phyloP scores from a whole-genome alignment of 2,113 vertebrate species.

The Monarcha castaneiventris region DNA sequence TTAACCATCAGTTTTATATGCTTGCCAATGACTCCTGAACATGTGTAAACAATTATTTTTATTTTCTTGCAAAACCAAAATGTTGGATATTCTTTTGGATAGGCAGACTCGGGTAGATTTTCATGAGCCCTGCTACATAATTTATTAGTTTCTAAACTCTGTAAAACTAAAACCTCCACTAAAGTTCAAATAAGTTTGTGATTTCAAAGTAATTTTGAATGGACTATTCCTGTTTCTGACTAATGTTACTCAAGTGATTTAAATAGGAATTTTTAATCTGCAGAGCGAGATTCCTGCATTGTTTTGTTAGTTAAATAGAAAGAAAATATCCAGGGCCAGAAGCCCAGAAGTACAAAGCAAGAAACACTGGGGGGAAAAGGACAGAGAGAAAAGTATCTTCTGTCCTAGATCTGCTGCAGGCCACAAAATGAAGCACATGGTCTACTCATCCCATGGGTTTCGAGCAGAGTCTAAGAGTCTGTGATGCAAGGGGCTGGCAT shows the following conservation, averaged over 20 bases:
- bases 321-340: neutral
- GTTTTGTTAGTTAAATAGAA: neutral
- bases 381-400: neutral
- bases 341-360: neutral
- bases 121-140: conserved; percentile 61
- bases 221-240: neutral
- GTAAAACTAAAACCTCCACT: conserved; percentile 65
- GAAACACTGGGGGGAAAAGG: neutral
- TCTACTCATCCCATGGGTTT: neutral
- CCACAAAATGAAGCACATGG: neutral
- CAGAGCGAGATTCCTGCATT: neutral
- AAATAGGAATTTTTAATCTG: neutral
- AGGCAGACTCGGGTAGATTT: neutral
- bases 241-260: neutral
- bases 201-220: conserved; percentile 49
- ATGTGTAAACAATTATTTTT: conserved; percentile 70
- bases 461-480: neutral
- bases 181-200: conserved; percentile 60
- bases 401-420: neutral
- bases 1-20: conserved; percentile 50
- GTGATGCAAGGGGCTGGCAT: neutral
- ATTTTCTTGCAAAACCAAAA: conserved; percentile 64
- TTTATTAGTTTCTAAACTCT: conserved; percentile 70
- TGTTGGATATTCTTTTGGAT: conserved; percentile 36
- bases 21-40: conserved; percentile 41